Evolutionary conservation across 2,113 vertebrate genomes (phyloP).

Genomic region (Eulemur macaco): DNA sequence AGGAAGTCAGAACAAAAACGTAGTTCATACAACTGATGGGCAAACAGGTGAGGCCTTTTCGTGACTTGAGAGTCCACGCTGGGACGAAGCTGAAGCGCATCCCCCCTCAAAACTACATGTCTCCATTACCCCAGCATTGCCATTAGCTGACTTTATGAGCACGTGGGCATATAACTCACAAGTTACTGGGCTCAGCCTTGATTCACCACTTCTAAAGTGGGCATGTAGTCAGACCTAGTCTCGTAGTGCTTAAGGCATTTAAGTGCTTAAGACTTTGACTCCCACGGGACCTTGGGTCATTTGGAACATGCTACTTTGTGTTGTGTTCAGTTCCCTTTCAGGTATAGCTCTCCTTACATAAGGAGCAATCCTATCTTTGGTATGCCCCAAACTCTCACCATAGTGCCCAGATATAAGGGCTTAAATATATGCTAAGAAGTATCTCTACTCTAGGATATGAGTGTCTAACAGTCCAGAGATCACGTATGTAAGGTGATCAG

Average conservation of each 20-base stretch:
- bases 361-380: too few species aligned
- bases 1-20: too few species aligned
- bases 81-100: background rate
- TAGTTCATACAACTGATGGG: background rate
- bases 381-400: accelerated
- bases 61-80: too few species aligned
- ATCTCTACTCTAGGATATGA: too few species aligned
- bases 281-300: background rate
- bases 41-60: too few species aligned
- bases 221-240: too few species aligned
- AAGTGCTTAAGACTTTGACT: background rate
- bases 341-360: too few species aligned
- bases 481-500: background rate
- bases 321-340: background rate
- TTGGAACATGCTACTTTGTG: accelerated
- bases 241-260: background rate
- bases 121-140: background rate
- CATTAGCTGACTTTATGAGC: too few species aligned
- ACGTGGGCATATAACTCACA: accelerated
- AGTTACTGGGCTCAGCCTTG: background rate
- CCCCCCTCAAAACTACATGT: too few species aligned
- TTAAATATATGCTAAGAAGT: too few species aligned
- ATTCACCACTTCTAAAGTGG: too few species aligned
- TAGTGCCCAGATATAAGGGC: background rate
- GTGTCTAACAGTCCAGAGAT: too few species aligned